Evolutionary conservation across 2,113 vertebrate species (phyloP).

Genomic region (Tetraodon nigroviridis): DNA sequence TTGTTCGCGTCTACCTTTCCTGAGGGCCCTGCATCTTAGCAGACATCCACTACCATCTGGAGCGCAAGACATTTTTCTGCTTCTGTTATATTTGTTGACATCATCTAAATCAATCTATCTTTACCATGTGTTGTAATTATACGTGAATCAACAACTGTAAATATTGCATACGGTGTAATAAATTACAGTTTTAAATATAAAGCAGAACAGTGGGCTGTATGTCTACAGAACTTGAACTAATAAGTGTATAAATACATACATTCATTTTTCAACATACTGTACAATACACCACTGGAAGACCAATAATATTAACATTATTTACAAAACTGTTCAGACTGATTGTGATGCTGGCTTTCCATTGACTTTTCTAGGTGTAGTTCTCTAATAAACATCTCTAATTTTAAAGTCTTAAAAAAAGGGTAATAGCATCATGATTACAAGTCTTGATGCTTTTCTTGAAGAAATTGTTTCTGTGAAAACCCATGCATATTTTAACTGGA

Average conservation of each 20-base stretch:
- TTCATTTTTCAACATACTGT: constrained; percentile 34
- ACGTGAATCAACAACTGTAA: constrained; percentile 26
- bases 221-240: constrained; percentile 39
- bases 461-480: background rate
- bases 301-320: constrained; percentile 52
- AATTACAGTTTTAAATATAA: constrained; percentile 11
- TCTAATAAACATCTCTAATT: background rate
- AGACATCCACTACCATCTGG: too few relatives aligned
- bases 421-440: too few relatives aligned
- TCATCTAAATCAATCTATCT: constrained; percentile 17
- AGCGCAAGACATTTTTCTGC: too few relatives aligned
- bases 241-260: constrained; percentile 45
- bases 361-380: background rate
- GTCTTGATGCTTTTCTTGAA: background rate
- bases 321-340: constrained; percentile 11
- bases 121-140: constrained; percentile 6
- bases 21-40: too few relatives aligned
- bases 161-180: constrained; percentile 44
- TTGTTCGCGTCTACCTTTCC: too few relatives aligned
- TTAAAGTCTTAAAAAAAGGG: too few relatives aligned
- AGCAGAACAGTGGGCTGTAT: constrained; percentile 6
- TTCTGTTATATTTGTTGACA: too few relatives aligned
- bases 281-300: constrained; percentile 27
- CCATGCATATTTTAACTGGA: background rate
- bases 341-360: background rate